Percentiles rank a stretch among this genome's conserved stretches.
Evolutionary conservation across 2,797 vertebrate species (phyloP).

Genomic region (Channa striata): DNA sequence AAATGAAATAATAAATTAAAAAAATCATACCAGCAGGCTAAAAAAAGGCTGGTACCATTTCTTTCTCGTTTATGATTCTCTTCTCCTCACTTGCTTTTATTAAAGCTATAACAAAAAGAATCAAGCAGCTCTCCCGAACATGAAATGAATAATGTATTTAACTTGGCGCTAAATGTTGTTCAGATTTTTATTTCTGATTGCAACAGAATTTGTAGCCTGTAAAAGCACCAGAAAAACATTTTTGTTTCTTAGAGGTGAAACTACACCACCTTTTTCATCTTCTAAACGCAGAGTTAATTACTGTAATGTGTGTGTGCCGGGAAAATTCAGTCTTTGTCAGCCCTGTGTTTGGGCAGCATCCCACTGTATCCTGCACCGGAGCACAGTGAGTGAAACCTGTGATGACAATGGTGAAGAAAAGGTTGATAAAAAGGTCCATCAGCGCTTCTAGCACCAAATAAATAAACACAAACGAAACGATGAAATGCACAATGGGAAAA

Average conservation of each 20-base stretch:
- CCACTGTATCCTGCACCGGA: slow-evolving; percentile 37
- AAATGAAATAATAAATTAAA: too few species aligned
- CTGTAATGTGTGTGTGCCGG: slow-evolving; percentile 52
- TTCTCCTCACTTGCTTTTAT: not conserved
- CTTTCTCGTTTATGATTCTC: slow-evolving; percentile 11
- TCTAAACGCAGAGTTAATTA: slow-evolving; percentile 64
- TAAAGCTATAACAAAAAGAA: slow-evolving; percentile 17
- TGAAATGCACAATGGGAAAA: too few species aligned
- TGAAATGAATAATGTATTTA: slow-evolving; percentile 29
- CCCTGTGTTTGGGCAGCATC: slow-evolving; percentile 47
- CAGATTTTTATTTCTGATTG: slow-evolving; percentile 1
- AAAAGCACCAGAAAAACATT: slow-evolving; percentile 11
- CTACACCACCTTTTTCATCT: slow-evolving; percentile 23
- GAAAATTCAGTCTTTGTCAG: slow-evolving; percentile 55
- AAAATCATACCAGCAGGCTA: too few species aligned
- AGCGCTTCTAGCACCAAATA: not conserved
- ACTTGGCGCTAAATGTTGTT: slow-evolving; percentile 2
- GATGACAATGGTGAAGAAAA: too few species aligned
- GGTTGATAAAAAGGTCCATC: too few species aligned
- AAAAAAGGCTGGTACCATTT: not conserved
- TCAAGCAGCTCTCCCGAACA: slow-evolving; percentile 11
- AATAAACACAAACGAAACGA: too few species aligned
- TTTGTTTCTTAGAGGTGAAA: not conserved
- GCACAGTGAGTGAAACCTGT: not conserved
- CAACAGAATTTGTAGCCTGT: not conserved